Evolutionary conservation across 2,888 invertebrate species (phyloP).

Genomic region (Periphyllus acericola): DNA sequence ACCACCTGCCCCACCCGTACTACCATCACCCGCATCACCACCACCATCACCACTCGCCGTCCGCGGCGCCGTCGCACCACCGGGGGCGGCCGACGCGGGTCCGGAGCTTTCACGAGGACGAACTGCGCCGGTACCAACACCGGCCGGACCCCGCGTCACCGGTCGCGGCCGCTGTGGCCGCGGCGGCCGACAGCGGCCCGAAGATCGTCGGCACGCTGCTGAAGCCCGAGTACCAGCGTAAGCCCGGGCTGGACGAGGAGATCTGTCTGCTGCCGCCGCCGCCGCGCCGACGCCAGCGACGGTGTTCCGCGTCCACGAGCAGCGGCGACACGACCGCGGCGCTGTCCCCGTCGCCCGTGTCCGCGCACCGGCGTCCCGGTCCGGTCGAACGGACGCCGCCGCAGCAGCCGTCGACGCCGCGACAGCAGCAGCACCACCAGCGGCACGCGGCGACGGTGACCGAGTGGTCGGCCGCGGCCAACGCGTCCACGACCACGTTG

Average conservation of each 20-base stretch:
- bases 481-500: conserved; percentile 70
- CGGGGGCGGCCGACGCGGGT: conserved; percentile 2
- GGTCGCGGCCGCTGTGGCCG: too few species aligned
- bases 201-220: conserved; percentile 50
- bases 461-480: conserved; percentile 63
- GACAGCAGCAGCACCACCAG: conserved; percentile 66
- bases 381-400: not conserved
- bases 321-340: conserved; percentile 62
- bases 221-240: conserved; percentile 47
- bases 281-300: conserved; percentile 28
- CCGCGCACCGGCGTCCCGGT: conserved; percentile 64
- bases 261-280: conserved; percentile 53
- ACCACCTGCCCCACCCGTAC: not conserved
- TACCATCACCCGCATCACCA: not conserved
- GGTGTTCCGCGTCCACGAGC: conserved; percentile 35
- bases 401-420: conserved; percentile 67
- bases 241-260: conserved; percentile 50
- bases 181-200: not conserved
- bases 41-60: not conserved
- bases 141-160: not conserved
- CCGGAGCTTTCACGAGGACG: conserved; percentile 49
- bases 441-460: conserved; percentile 68
- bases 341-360: conserved; percentile 64
- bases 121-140: not conserved
- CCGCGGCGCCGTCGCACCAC: not conserved